Conservation (phyloP, 1,140 invertebrate species). For the Micrasema longulum region DNA sequence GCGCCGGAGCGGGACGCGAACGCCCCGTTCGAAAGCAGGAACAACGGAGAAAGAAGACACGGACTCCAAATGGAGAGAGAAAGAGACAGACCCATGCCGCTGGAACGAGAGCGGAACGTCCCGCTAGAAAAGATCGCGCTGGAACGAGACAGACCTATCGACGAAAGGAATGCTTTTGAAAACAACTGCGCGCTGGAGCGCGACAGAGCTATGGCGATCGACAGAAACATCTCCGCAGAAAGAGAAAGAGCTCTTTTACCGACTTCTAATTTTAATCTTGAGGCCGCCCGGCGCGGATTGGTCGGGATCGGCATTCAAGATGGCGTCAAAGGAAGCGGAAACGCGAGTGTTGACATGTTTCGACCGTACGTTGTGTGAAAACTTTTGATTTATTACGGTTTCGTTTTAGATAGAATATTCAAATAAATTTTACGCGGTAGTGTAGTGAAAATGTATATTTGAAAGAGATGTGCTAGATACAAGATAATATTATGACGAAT, state of each 20-base stretch:
- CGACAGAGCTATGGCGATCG: conserved; percentile 26
- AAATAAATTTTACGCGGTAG: background rate
- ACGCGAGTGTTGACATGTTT: conserved; percentile 63
- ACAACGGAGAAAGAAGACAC: conserved; percentile 6
- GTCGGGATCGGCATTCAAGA: conserved; percentile 63
- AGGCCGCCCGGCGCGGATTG: conserved; percentile 63
- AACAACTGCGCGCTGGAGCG: conserved; percentile 38
- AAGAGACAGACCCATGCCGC: background rate
- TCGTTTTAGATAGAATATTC: background rate
- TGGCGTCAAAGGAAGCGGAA: conserved; percentile 57
- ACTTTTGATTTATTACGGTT: conserved; percentile 31
- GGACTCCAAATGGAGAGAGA: conserved; percentile 32
- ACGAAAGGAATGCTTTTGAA: conserved; percentile 25
- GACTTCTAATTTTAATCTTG: conserved; percentile 65
- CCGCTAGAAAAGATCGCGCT: conserved; percentile 7
- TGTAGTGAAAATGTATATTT: too few relatives aligned
- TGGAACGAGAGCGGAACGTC: conserved; percentile 1
- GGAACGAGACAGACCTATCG: conserved; percentile 33
- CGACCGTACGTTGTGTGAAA: conserved; percentile 68
- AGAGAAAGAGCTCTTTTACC: conserved; percentile 62
- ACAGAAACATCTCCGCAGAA: conserved; percentile 11
- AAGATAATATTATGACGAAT: too few relatives aligned
- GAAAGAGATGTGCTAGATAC: too few relatives aligned
- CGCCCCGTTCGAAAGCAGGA: conserved; percentile 58
- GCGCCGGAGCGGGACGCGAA: conserved; percentile 63